A percentile compares a stretch with the other conserved stretches of the same genome.
Evolutionary conservation across 2,888 invertebrate species (phyloP).

Genomic region (Herminia tarsipennalis): DNA sequence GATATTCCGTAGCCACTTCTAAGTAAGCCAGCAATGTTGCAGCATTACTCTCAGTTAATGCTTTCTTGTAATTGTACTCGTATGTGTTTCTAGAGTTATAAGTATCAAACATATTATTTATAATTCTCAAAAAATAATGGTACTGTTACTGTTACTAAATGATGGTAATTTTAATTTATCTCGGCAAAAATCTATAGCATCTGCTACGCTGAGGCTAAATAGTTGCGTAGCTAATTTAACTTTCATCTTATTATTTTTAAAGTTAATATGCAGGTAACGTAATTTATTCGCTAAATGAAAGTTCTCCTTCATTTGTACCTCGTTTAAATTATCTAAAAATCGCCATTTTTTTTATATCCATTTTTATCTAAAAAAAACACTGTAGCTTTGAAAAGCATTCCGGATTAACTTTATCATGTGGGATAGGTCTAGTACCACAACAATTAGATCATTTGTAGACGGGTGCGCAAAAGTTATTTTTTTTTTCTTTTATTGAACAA

Average conservation of each 20-base stretch:
- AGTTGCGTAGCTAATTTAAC: conserved; percentile 17
- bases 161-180: conserved; percentile 8
- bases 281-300: conserved; percentile 17
- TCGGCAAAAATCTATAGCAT: conserved; percentile 17
- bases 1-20: background rate
- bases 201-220: conserved; percentile 20
- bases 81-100: conserved; percentile 20
- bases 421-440: conserved; percentile 17
- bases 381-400: background rate
- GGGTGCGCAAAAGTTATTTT: conserved; percentile 18
- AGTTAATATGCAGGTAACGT: background rate
- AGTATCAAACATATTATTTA: conserved; percentile 20
- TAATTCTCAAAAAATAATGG: conserved; percentile 5
- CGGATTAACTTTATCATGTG: conserved; percentile 15
- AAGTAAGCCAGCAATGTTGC: conserved; percentile 11
- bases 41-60: conserved; percentile 13
- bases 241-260: conserved; percentile 24
- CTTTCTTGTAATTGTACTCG: conserved; percentile 20
- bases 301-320: conserved; percentile 11
- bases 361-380: background rate
- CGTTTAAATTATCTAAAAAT: conserved; percentile 2
- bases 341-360: conserved; percentile 1
- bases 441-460: conserved; percentile 3
- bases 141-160: conserved; percentile 9
- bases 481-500: conserved; percentile 5